Base-by-base conservation (phyloP, 2,113 vertebrate species). In the Scomber colias region DNA sequence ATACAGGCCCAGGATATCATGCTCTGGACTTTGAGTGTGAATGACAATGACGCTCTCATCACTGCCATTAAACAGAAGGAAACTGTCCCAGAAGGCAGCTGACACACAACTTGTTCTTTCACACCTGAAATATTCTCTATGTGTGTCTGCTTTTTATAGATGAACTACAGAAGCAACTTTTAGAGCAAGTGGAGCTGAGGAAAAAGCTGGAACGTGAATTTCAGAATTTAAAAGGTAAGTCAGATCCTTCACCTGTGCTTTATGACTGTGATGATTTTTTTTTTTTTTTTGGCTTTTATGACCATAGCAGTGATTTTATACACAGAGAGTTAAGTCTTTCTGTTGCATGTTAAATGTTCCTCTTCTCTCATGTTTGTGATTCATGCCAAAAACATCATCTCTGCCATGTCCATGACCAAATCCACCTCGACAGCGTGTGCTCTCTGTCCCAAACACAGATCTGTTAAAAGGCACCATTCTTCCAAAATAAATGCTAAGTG, bases 151-250 rank as follows among this genome's bases (percentile, higher is more conserved):
- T 83, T 83, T 87, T 75, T 79, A 27, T 27, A 99, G 98, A 98
- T 14, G 98, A 99, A 87, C 90, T 99, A 56, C 97, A 99, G 88
- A 99, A 98, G 94, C 92, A 98, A 68, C 95, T 99, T 72, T 87
- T 98, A 89, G 97, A 99, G 83, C 98, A 99, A 92, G 96, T 99
- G 89, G 98, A 99, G 64, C 93, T 99, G 75, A 96, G 98, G 87
- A 99, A 99, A 95, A 98, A 98, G 65, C 92, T 99, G 90, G 98
- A 99, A 83, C 94, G 97, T 45, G 98, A 99, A 90, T 99, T 99
- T 92, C 98, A 98, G 86, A 96, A 96, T 88, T 93, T 99, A 75
- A 99, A 99, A 97, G 97, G 97, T 99, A 96, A 83, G 87, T 19
- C 31, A 16, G 71, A 56, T 45, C 54, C 45, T 84, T 48, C 59